These are phyloP conservation scores for Okamejei kenojei DNA, from an alignment of 2,797 vertebrate species.

Conservation along the genomic window DNA sequence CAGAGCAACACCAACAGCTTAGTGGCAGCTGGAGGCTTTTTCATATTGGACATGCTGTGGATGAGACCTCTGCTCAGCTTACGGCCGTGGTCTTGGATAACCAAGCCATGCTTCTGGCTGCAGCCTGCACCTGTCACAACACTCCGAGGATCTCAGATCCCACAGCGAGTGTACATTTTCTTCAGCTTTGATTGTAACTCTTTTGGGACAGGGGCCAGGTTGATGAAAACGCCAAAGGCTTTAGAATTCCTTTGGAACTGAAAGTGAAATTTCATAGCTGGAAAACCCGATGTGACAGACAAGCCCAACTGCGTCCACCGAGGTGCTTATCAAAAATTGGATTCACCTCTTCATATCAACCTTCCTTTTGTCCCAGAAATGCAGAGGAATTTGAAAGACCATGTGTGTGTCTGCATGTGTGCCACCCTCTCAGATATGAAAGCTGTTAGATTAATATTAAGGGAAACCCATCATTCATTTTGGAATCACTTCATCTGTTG, in stretches of 20 bases:
- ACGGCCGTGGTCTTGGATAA: background rate
- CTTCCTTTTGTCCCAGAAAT: background rate
- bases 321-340: constrained; percentile 2
- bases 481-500: background rate
- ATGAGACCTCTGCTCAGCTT: constrained; percentile 32
- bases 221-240: constrained; percentile 10
- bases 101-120: background rate
- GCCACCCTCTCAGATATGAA: background rate
- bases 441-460: background rate
- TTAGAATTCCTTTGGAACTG: constrained; percentile 27
- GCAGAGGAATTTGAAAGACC: background rate
- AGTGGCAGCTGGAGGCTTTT: constrained; percentile 26
- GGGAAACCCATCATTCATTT: background rate
- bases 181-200: constrained; percentile 22
- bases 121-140: constrained; percentile 33
- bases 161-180: background rate
- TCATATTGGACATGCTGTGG: constrained; percentile 34
- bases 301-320: background rate
- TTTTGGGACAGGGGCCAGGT: constrained; percentile 1
- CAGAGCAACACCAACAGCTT: constrained; percentile 3
- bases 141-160: constrained; percentile 25
- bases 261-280: constrained; percentile 20
- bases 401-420: background rate
- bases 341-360: background rate
- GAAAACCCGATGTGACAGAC: background rate